These are phyloP conservation scores for Oxytorus armatus DNA, from an alignment of 2,888 invertebrate species.

Conservation along the genomic window DNA sequence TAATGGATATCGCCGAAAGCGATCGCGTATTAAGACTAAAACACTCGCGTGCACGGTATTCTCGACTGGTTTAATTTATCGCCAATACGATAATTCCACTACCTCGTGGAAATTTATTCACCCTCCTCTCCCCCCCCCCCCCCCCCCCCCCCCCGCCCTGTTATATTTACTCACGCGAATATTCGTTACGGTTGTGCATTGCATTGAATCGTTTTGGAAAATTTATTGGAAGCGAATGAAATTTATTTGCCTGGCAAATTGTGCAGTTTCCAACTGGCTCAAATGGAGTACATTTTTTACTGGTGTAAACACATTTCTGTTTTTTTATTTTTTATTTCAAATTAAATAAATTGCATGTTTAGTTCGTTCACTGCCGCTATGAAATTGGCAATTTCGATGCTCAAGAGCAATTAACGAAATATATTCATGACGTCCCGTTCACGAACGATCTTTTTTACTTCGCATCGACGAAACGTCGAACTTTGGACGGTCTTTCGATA, in stretches of 20 bases:
- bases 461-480: no score
- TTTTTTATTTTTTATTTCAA: background rate
- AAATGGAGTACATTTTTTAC: background rate
- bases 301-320: background rate
- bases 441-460: slow-evolving; percentile 14
- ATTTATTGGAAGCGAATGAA: background rate
- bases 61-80: slow-evolving; percentile 37
- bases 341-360: background rate
- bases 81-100: slow-evolving; percentile 47
- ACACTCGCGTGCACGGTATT: slow-evolving; percentile 48
- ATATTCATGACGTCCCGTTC: slow-evolving; percentile 15
- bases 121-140: background rate
- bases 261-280: background rate
- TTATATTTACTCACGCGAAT: slow-evolving; percentile 20
- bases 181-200: background rate
- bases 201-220: background rate
- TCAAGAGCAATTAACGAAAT: slow-evolving; percentile 8
- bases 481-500: no score
- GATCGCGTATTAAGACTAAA: slow-evolving; percentile 37
- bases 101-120: slow-evolving; percentile 48
- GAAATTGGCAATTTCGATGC: background rate
- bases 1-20: slow-evolving; percentile 40
- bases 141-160: background rate
- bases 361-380: background rate
- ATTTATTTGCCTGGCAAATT: background rate